Base-by-base conservation (phyloP, 2,888 invertebrate species). In the Xestia sexstrigata region DNA sequence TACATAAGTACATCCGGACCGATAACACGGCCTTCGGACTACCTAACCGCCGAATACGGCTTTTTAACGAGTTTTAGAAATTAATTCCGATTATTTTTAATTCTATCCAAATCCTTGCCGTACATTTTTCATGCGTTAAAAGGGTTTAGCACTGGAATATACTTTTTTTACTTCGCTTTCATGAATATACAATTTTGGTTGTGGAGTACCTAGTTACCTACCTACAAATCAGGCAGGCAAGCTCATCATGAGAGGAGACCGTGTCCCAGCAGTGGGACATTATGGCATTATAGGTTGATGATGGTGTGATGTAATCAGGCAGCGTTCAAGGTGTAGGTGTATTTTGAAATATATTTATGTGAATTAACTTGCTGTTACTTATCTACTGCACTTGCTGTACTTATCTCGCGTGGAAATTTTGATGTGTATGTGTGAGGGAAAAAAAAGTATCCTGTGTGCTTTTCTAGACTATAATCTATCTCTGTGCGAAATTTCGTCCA, bases 21-120 rank as follows among this genome's bases (percentile, higher is more conserved):
- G 90, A 91, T 91, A 91, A 89, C 86, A 86, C 75, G 62, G 49
- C 84, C 63, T 63, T 75, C 67, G 52, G 72, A 39, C 67, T 60
- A 73, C 47, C n/a, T 20, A 74, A 78, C 66, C 66, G 55, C 70
- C 47, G 71, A 74, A 74, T 75, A 72, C 60, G 63, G 73, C 58
- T 69, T 70, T 77, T 67, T 60, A 55, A 60, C 79, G 58, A 63
- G 39, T 62, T 55, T 68, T 85, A 75, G n/a, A 79, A 75, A 71
- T 45, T 13, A 26, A 72, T 55, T 84, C 15, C 6, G 13, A 70
- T 70, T 73, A 73, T 82, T 68, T 72, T 74, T 60, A 70, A 70
- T 73, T 66, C 35, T 74, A 52, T 55, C 63, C 42, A 49, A 74
- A 69, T 23, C 71, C 58, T 60, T 42, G 52, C 45, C 42, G 55